Base-by-base conservation (phyloP, 2,797 vertebrate genomes). In the Craterocephalus amniculus region DNA sequence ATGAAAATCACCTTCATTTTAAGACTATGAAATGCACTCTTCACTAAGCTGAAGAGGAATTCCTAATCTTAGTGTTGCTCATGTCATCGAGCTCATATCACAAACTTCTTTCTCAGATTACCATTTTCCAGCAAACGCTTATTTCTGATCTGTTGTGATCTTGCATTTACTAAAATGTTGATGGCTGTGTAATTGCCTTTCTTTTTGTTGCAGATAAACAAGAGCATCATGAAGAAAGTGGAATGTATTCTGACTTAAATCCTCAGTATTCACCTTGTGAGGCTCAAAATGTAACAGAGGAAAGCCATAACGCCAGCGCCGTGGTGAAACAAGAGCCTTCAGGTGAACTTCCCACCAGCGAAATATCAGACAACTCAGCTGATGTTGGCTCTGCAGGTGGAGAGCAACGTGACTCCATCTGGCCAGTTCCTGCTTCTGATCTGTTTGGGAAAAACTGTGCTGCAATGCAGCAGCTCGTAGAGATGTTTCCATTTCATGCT, bases 271-370 rank as follows among this genome's bases (percentile, higher is more conserved):
- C 74, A 0, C 36, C 60, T 26, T 64, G 52, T 0, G 22, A 67
- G 16, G 34, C 71, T 10, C 63, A 1, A 14, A 69, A 4, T 6
- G 58, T 24, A 48, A 11, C 57, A 0, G 56, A 79, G n/a, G 75
- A 80, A 8, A 71, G 22, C 43, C 29, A 16, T 1, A 62, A 60
- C 67, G 4, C 38, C 59, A 56, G 48, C 62, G 61, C 71, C 2
- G 52, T 10, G 3, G 83, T 92, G 62, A 92, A 92, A 78, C 71
- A 36, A 5, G 91, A 92, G 70, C 83, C 76, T 4, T 70, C 29
- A 0, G 83, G 80, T n/a, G 74, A 79, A 29, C 58, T 14, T 9
- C 29, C 14, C 26, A 0, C 66, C 38, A 58, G 27, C 8, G 80
- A 76, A 69, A 51, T 65, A 2, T 10, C 45, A 29, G 66, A 71